Evolutionary conservation across 2,888 invertebrate genomes (phyloP).

Genomic region (Boloria euphrosyne): DNA sequence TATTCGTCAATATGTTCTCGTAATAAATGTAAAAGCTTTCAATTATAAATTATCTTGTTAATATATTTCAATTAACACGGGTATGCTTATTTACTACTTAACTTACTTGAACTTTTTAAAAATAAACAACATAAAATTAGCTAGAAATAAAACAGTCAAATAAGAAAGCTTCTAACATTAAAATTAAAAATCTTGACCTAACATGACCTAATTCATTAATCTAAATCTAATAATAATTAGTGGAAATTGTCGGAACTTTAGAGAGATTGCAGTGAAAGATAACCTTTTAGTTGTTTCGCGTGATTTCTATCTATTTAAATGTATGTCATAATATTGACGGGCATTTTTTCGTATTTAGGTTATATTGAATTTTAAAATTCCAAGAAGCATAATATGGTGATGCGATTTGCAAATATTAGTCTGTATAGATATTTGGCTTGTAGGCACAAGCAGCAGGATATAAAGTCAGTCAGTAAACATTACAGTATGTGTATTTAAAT

Average conservation of each 20-base stretch:
- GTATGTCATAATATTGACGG: slow-evolving; percentile 1
- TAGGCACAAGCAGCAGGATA: background rate
- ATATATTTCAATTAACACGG: too few relatives aligned
- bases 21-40: too few relatives aligned
- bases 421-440: background rate
- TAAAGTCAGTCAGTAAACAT: slow-evolving; percentile 2
- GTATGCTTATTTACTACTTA: too few relatives aligned
- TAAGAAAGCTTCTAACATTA: too few relatives aligned
- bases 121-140: too few relatives aligned
- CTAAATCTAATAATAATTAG: slow-evolving; percentile 1
- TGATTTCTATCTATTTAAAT: slow-evolving; percentile 8
- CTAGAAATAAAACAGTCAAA: too few relatives aligned
- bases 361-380: slow-evolving; percentile 18
- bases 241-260: slow-evolving; percentile 8
- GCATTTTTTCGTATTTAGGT: slow-evolving; percentile 11
- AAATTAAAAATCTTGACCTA: background rate
- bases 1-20: too few relatives aligned
- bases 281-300: background rate
- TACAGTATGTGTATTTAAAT: background rate
- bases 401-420: slow-evolving; percentile 21
- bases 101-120: too few relatives aligned
- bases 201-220: background rate
- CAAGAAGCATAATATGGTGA: slow-evolving; percentile 13
- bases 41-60: too few relatives aligned
- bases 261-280: slow-evolving; percentile 1